phyloP scores from a whole-genome alignment of 2,113 vertebrate genomes.

The Notothenia coriiceps region DNA sequence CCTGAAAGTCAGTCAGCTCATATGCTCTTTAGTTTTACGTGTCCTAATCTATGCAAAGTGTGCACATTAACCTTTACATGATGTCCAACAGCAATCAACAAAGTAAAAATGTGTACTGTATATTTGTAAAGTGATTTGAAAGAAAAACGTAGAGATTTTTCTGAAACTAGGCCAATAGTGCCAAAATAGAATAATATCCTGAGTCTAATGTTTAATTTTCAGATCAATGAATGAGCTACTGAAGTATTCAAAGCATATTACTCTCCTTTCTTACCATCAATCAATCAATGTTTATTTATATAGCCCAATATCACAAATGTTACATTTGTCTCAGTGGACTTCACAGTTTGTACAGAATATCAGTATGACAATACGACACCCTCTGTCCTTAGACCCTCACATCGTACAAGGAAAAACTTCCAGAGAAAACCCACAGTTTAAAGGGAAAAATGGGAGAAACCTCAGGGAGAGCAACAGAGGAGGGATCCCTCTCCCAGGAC shows the following conservation, averaged over 20 bases:
- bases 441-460: too few relatives aligned
- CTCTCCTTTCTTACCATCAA: not conserved
- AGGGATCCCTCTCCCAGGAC: too few relatives aligned
- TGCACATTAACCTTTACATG: not conserved
- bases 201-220: slow-evolving; percentile 11
- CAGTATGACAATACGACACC: too few relatives aligned
- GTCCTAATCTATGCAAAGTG: not conserved
- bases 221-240: slow-evolving; percentile 37
- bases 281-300: too few relatives aligned
- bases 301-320: too few relatives aligned
- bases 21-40: not conserved
- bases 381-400: too few relatives aligned
- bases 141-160: not conserved
- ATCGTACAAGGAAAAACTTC: too few relatives aligned
- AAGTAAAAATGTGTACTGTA: not conserved
- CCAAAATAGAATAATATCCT: not conserved
- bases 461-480: too few relatives aligned
- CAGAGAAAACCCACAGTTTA: too few relatives aligned
- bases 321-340: too few relatives aligned
- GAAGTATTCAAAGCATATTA: slow-evolving; percentile 15
- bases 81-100: not conserved
- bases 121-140: not conserved
- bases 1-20: not conserved
- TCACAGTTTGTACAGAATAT: too few relatives aligned
- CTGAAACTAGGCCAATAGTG: not conserved